These are phyloP conservation scores for Astreopora myriophthalma DNA, from an alignment of 64 coral and sea anemone genomes.

Conservation along the genomic window DNA sequence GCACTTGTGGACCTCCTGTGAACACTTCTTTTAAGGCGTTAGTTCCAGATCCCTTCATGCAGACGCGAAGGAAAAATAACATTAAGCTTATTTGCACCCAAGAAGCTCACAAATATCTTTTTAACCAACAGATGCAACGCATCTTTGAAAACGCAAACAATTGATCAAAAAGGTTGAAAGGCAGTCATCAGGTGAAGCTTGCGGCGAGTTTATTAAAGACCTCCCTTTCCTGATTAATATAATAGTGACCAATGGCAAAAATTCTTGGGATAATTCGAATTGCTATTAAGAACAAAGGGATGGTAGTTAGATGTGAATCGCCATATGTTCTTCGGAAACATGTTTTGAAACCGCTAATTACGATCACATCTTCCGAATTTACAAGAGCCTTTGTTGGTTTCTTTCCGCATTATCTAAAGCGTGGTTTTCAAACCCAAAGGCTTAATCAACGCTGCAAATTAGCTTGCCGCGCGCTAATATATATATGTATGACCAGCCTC, in stretches of 20 bases:
- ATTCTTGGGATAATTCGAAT: neutral
- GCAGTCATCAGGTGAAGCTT: neutral
- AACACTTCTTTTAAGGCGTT: no score
- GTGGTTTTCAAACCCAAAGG: neutral
- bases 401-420: slow-evolving; percentile 4
- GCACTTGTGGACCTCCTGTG: no score
- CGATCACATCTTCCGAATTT: neutral
- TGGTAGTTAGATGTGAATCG: neutral
- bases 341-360: slow-evolving; percentile 4
- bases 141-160: neutral
- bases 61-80: neutral
- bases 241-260: neutral
- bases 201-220: neutral
- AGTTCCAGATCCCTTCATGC: no score
- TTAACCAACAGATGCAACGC: neutral
- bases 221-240: neutral
- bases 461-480: slow-evolving; percentile 16
- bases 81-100: neutral
- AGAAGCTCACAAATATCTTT: neutral
- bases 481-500: neutral
- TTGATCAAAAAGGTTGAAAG: neutral
- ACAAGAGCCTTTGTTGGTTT: neutral
- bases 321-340: neutral
- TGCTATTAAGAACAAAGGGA: neutral
- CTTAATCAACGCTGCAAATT: neutral